Conservation (phyloP, 1,140 invertebrate species). For the Calliphora vicina region DNA sequence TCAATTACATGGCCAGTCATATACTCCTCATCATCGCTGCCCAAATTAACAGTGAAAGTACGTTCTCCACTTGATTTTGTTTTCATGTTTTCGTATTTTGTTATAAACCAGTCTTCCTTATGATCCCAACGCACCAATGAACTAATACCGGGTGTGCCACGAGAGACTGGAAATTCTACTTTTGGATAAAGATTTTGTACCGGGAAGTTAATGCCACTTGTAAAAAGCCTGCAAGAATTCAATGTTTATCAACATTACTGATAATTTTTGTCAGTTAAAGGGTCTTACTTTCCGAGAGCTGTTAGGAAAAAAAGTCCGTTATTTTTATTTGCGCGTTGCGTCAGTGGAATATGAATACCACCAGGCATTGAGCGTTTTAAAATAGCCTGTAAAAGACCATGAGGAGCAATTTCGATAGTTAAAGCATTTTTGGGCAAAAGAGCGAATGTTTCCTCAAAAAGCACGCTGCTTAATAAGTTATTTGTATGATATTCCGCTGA, state of each 20-base stretch:
- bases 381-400: slow-evolving; percentile 79
- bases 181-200: slow-evolving; percentile 69
- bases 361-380: slow-evolving; percentile 69
- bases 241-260: background rate
- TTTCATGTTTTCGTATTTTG: slow-evolving; percentile 61
- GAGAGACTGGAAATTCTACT: slow-evolving; percentile 80
- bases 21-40: slow-evolving; percentile 77
- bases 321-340: slow-evolving; percentile 76
- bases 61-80: slow-evolving; percentile 67
- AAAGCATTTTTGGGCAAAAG: slow-evolving; percentile 82
- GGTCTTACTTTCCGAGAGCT: slow-evolving; percentile 75
- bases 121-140: slow-evolving; percentile 92
- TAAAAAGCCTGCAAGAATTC: slow-evolving; percentile 61
- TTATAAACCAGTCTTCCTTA: slow-evolving; percentile 74
- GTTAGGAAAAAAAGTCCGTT: slow-evolving; percentile 75
- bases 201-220: slow-evolving; percentile 64
- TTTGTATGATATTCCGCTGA: slow-evolving; percentile 95
- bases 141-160: slow-evolving; percentile 79
- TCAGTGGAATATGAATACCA: slow-evolving; percentile 78
- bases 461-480: slow-evolving; percentile 83
- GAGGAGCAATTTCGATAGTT: slow-evolving; percentile 83
- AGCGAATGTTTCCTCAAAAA: slow-evolving; percentile 84
- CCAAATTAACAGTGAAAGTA: slow-evolving; percentile 69
- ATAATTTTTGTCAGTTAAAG: background rate
- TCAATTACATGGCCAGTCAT: slow-evolving; percentile 88